phyloP scores from a whole-genome alignment of 2,888 invertebrate species.

The Diogma glabrata region DNA sequence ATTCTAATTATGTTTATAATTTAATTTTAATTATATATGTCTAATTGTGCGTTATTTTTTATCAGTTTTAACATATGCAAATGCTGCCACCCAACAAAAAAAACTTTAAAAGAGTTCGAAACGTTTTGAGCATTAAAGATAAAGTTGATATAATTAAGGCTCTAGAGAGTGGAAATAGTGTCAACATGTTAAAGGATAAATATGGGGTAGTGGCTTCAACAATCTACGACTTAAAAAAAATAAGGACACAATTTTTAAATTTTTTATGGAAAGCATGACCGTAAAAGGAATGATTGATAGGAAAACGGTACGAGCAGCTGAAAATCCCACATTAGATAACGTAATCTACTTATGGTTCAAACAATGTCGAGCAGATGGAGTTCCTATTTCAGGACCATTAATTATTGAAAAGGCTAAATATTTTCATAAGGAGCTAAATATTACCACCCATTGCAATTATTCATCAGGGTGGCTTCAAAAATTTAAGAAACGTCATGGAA shows the following conservation, averaged over 20 bases:
- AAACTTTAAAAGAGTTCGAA: no score
- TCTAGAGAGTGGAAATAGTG: neutral
- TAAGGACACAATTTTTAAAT: slow-evolving; percentile 3
- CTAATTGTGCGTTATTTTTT: no score
- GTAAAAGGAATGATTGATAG: neutral
- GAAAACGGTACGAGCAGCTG: neutral
- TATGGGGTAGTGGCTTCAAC: neutral
- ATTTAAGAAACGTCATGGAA: neutral
- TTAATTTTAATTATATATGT: no score
- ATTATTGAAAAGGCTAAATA: neutral
- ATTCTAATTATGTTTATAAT: no score
- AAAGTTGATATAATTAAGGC: neutral
- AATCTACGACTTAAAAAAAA: no score
- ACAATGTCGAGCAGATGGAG: neutral
- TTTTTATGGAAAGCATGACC: neutral
- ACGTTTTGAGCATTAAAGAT: no score
- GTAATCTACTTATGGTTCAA: neutral
- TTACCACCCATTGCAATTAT: no score
- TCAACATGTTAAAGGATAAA: neutral
- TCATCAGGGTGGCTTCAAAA: no score
- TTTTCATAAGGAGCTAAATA: neutral
- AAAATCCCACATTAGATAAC: neutral
- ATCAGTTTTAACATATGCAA: no score
- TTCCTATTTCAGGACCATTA: neutral
- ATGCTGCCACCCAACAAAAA: no score